Evolutionary conservation across 2,113 vertebrate species (phyloP).

Genomic region (Agelaius phoeniceus): DNA sequence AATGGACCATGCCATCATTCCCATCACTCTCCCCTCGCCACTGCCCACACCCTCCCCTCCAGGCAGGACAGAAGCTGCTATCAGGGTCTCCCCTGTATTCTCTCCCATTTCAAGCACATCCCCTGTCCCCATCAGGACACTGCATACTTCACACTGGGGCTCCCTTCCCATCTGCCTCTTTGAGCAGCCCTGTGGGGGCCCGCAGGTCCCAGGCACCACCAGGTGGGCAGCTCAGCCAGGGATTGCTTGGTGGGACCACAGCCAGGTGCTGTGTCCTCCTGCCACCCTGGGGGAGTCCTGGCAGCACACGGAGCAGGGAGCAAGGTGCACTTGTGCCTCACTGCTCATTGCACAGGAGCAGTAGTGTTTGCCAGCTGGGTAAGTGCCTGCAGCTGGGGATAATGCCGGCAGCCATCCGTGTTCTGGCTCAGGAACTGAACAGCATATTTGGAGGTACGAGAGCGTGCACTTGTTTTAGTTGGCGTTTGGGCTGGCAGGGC

Average conservation of each 20-base stretch:
- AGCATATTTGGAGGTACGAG: background rate
- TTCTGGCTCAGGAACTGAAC: background rate
- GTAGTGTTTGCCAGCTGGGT: background rate
- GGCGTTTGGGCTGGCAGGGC: background rate
- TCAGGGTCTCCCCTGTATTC: background rate
- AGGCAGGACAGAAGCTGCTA: background rate
- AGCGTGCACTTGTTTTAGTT: background rate
- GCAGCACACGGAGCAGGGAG: fast-evolving
- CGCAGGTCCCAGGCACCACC: background rate
- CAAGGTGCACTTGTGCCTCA: fast-evolving
- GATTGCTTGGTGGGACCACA: background rate
- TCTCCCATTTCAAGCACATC: background rate
- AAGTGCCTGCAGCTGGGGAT: background rate
- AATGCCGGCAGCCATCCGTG: fast-evolving
- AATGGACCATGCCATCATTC: background rate
- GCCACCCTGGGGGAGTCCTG: fast-evolving
- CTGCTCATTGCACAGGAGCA: background rate
- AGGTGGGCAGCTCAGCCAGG: background rate
- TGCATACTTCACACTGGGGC: background rate
- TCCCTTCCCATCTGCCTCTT: background rate
- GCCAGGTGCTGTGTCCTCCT: fast-evolving
- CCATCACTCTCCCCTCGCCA: background rate
- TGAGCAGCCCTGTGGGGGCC: fast-evolving
- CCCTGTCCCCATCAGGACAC: background rate
- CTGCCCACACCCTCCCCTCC: background rate